phyloP scores from a whole-genome alignment of 2,888 invertebrate species.

The Hemithea aestivaria region DNA sequence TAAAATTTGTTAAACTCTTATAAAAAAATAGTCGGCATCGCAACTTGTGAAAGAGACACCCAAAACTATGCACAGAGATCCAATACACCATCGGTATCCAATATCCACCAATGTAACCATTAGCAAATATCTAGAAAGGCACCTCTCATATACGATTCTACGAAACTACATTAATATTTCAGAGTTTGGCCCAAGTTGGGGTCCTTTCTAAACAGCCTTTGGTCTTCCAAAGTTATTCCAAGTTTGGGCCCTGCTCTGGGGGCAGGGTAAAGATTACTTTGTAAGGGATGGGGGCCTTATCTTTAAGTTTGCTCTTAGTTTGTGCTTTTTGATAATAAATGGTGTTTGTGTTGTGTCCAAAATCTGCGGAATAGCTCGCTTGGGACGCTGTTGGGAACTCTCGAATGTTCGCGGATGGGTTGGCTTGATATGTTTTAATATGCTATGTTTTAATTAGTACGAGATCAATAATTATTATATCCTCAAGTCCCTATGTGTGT shows the following conservation, averaged over 20 bases:
- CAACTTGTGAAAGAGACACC: too few relatives aligned
- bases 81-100: constrained; percentile 29
- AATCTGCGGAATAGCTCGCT: constrained; percentile 24
- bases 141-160: constrained; percentile 72
- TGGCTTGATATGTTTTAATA: constrained; percentile 12
- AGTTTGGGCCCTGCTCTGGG: constrained; percentile 64
- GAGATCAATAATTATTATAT: constrained; percentile 3
- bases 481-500: too few relatives aligned
- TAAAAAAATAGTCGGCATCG: neutral
- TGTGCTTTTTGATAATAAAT: constrained; percentile 50
- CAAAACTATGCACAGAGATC: neutral
- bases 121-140: constrained; percentile 55
- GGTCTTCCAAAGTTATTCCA: constrained; percentile 78
- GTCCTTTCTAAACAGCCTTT: constrained; percentile 79
- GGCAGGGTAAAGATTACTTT: constrained; percentile 71
- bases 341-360: constrained; percentile 30
- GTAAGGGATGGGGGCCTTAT: constrained; percentile 60
- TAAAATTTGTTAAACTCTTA: too few relatives aligned
- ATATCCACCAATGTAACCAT: constrained; percentile 31
- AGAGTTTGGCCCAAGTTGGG: constrained; percentile 60
- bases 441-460: constrained; percentile 3
- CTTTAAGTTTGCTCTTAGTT: constrained; percentile 57
- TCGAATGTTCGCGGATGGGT: constrained; percentile 6
- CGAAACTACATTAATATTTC: constrained; percentile 79
- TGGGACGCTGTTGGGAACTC: constrained; percentile 10